Evolutionary conservation across 2,797 vertebrate species (phyloP).

Genomic region (Pelodytes ibericus): DNA sequence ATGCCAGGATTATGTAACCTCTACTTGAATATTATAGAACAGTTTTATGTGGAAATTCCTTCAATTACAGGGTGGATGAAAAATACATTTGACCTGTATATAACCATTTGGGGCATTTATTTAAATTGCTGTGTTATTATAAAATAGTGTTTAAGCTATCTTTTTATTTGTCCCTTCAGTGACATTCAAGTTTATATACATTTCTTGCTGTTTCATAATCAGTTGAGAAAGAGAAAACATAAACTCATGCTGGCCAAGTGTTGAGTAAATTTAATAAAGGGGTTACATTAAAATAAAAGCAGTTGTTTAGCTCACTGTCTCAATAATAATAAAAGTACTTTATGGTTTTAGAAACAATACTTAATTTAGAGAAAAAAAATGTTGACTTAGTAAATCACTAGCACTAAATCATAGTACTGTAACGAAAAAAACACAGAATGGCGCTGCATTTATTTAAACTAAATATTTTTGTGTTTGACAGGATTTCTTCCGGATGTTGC

Average conservation of each 20-base stretch:
- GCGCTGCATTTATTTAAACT: neutral
- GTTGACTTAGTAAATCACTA: neutral
- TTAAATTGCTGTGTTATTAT: too few relatives aligned
- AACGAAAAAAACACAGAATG: neutral
- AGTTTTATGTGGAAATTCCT: too few relatives aligned
- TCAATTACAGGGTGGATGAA: too few relatives aligned
- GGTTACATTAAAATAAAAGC: neutral
- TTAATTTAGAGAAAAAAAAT: neutral
- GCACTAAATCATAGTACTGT: neutral
- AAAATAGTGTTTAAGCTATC: too few relatives aligned
- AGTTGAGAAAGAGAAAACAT: too few relatives aligned
- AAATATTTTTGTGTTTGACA: constrained; percentile 67
- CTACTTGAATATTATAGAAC: too few relatives aligned
- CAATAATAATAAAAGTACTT: constrained; percentile 3
- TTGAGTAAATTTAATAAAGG: neutral
- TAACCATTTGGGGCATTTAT: too few relatives aligned
- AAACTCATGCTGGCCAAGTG: neutral
- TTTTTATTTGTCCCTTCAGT: too few relatives aligned
- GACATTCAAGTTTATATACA: too few relatives aligned
- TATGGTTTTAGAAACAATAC: neutral
- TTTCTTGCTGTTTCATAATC: too few relatives aligned
- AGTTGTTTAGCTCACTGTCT: neutral
- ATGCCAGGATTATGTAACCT: too few relatives aligned
- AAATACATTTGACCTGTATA: too few relatives aligned
- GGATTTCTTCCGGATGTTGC: constrained; percentile 91